A percentile compares a stretch with the other conserved stretches of the same genome.
phyloP scores from a whole-genome alignment of 2,888 invertebrate species.

The Oligia fasciuncula region DNA sequence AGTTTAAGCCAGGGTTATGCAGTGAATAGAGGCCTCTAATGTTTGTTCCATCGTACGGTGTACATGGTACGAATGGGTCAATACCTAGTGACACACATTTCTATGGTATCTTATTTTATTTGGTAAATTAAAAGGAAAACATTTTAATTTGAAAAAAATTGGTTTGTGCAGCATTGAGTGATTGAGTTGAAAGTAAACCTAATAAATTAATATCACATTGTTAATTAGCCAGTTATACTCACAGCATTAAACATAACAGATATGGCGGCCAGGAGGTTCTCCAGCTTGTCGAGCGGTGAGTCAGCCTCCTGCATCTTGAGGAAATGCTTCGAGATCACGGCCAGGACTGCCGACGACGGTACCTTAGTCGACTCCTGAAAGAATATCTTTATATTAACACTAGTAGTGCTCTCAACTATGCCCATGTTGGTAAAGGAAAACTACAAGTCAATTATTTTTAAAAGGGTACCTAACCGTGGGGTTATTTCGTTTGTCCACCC shows the following conservation, averaged over 20 bases:
- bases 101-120: not conserved
- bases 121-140: not conserved
- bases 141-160: no score
- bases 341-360: slow-evolving; percentile 93
- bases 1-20: no score
- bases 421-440: slow-evolving; percentile 20
- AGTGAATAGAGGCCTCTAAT: not conserved
- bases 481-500: not conserved
- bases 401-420: slow-evolving; percentile 44
- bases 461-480: not conserved
- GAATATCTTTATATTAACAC: slow-evolving; percentile 46
- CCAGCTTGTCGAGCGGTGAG: slow-evolving; percentile 97
- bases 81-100: not conserved
- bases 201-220: not conserved
- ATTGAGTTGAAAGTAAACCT: not conserved
- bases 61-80: not conserved
- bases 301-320: slow-evolving; percentile 96
- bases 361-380: slow-evolving; percentile 92
- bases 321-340: slow-evolving; percentile 94
- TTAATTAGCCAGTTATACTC: slow-evolving; percentile 63
- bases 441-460: not conserved
- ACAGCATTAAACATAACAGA: slow-evolving; percentile 96
- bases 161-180: not conserved
- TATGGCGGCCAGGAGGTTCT: slow-evolving; percentile 96
- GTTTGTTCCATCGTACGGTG: not conserved